phyloP scores from a whole-genome alignment of 2,797 vertebrate genomes.

The Myotis vivesi region DNA sequence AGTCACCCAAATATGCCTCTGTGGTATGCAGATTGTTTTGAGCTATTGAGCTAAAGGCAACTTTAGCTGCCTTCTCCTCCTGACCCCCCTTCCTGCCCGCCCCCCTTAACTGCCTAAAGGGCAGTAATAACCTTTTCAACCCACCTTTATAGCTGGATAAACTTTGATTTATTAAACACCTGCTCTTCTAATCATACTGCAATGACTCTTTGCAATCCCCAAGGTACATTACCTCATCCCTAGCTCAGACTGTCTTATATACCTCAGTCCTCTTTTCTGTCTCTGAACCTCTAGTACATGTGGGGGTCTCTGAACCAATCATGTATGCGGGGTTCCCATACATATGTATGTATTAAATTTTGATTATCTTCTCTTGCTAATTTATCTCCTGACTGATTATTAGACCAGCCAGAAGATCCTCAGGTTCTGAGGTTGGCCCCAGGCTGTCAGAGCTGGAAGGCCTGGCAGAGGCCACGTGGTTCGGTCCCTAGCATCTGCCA shows the following conservation, averaged over 20 bases:
- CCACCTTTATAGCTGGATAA: not conserved
- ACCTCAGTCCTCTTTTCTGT: not conserved
- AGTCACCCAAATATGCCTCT: not conserved
- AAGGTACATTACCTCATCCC: not conserved
- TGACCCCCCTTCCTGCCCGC: rapidly evolving
- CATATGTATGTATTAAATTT: not conserved
- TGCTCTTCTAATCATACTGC: not conserved
- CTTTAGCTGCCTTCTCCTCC: not conserved
- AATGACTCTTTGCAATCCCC: not conserved
- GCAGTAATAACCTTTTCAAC: not conserved
- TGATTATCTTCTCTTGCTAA: not conserved
- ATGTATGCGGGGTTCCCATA: not conserved
- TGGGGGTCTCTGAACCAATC: not conserved
- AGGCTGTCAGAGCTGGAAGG: not conserved
- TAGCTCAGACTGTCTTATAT: not conserved
- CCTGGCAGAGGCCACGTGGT: not conserved
- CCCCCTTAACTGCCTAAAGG: not conserved
- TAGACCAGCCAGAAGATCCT: not conserved
- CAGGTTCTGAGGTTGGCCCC: not conserved
- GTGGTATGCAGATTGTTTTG: not conserved
- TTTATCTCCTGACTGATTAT: not conserved
- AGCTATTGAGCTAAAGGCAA: not conserved
- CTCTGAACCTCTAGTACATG: not conserved
- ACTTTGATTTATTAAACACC: not conserved
- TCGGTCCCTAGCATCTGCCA: not conserved